Base-by-base conservation (phyloP, 2,888 invertebrate species). In the Chydorus sphaericus region DNA sequence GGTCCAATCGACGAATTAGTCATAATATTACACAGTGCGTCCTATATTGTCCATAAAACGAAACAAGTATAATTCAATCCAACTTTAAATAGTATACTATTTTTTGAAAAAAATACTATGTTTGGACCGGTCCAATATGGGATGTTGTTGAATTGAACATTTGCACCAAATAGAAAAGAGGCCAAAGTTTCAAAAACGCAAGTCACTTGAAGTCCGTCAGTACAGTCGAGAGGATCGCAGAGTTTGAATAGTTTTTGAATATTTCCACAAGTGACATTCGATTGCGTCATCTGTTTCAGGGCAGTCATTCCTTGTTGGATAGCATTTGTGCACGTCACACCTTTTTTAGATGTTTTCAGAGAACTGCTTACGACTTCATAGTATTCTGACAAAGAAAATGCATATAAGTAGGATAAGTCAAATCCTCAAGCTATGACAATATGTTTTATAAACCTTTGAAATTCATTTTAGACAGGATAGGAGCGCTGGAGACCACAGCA, bases 131-230 rank as follows among this genome's bases (percentile, higher is more conserved):
- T 71, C 3, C 80, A 79, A 29, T 91, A 77, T 68, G 93, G 93
- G 66, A 93, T 93, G 66, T 87, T 86, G 68, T 94, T 93, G 68
- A 94, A 94, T 66, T 96, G 94, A 0, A 94, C 93, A 38, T 93
- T 77, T 38, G 82, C 89, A 53, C 90, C 92, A 69, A 94, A 88
- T n/a, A n/a, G n/a, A 69, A 87, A 85, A 48, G 82, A 80, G 1
- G 91, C 85, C 39, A 94, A 70, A n/a, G 78, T 78, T 66, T 82
- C 83, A 67, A 81, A 90, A 56, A 96, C 80, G 66, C 83, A 91
- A 1, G 83, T 75, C 14, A 90, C 75, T 65, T 90, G 87, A 38
- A 79, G 71, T 3, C 49, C 10, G 10, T 64, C 65, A 0, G 80
- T 78, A 6, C 75, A 70, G 61, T 80, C 76, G 52, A 90, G 75